Evolutionary conservation across 53 echinoderm and acorn worm genomes (phyloP).

Genomic region (Holothuria leucospilota): DNA sequence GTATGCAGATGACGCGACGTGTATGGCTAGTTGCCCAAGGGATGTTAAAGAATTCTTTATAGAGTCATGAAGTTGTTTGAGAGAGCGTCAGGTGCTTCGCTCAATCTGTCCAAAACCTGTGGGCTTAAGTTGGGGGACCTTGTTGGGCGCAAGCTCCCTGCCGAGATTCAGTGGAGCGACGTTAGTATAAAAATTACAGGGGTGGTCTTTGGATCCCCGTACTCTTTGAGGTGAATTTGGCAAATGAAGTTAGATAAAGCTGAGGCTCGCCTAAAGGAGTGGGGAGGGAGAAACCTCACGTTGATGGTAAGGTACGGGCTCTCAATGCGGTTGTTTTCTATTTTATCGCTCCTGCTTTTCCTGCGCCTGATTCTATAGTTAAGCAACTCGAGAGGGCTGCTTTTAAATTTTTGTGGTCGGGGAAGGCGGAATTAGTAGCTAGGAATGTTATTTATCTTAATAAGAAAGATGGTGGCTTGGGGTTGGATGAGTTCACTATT

Average conservation of each 20-base stretch:
- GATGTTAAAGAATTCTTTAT: slow-evolving; percentile 5
- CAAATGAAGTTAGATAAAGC: not conserved
- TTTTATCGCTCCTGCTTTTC: slow-evolving; percentile 21
- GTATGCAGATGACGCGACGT: not conserved
- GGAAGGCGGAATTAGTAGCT: slow-evolving; percentile 50
- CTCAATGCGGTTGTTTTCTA: slow-evolving; percentile 44
- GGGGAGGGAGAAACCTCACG: slow-evolving; percentile 22
- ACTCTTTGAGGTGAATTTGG: not conserved
- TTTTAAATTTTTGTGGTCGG: slow-evolving; percentile 36
- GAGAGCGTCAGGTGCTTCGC: slow-evolving; percentile 29
- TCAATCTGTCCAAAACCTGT: slow-evolving; percentile 32
- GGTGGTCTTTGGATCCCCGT: not conserved
- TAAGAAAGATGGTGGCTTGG: slow-evolving; percentile 24
- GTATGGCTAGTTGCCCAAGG: too few species aligned
- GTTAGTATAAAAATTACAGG: slow-evolving; percentile 48
- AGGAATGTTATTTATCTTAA: too few species aligned
- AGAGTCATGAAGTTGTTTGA: slow-evolving; percentile 25
- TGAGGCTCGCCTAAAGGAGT: not conserved
- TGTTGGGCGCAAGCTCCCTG: slow-evolving; percentile 39
- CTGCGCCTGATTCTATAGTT: not conserved
- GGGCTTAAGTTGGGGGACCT: slow-evolving; percentile 33
- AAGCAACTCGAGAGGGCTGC: not conserved
- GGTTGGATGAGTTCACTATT: slow-evolving; percentile 8
- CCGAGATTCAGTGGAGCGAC: slow-evolving; percentile 39
- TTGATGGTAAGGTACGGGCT: slow-evolving; percentile 5